Evolutionary conservation across 2,113 vertebrate genomes (phyloP), one percentile per base, ranked within the genome.

Genomic region (Polypterus bichir): DNA sequence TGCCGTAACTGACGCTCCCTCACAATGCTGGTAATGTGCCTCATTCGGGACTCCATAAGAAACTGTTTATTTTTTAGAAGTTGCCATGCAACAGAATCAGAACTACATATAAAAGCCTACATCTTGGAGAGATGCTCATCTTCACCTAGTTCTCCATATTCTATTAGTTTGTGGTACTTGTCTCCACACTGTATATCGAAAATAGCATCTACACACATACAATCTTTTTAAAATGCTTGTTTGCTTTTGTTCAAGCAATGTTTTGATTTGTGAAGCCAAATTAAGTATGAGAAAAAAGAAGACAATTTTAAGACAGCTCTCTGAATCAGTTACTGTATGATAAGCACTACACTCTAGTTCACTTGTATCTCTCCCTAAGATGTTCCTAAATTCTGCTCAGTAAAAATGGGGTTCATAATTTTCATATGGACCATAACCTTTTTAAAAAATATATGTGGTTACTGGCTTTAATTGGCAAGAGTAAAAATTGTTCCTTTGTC

Each of bases 391-490:
- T 3, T 4, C 57, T 6, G 46, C 4, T 53, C 62, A 67, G 65
- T 71, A 66, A 47, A 71, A 65, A 70, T 68, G 61, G 44, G 59
- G 58, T 48, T 61, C 66, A 68, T 71, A 71, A 11, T 71, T 48
- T 49, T 63, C 63, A 61, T 57, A 60, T 52, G 62, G 9, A 11
- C 63, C 64, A 64, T 65, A 70, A 62, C 48, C 64, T 67, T 67
- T 67, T 54, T 64, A 27, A 57, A 70, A 62, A 9, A 67, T 56
- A 48, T 60, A 64, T 2, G 10, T 46, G 2, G 64, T 68, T 44
- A 52, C 61, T 59, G 66, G n/a, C 59, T 59, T 47, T 63, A 66
- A 56, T 69, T 53, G 63, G 47, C 52, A 65, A 47, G 9, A 65
- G 44, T 44, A 66, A 47, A 60, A 57, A 65, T 53, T 69, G 64